These are phyloP conservation scores for Parambassis ranga DNA, from an alignment of 2,797 vertebrate species.

Conservation along the genomic window DNA sequence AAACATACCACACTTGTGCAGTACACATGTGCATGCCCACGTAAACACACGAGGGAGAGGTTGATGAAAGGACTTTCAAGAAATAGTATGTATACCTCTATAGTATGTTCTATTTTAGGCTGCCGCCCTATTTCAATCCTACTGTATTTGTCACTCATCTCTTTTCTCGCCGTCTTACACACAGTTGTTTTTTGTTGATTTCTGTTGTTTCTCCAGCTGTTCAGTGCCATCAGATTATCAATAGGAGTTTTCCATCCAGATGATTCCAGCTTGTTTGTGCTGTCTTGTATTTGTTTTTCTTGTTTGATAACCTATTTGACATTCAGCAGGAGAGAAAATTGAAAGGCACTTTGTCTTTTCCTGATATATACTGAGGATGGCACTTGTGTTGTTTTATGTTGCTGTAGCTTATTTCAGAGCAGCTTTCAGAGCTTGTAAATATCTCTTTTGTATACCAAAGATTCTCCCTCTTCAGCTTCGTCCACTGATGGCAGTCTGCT, in stretches of 20 bases:
- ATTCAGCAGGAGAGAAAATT: slow-evolving; percentile 34
- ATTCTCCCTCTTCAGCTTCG: slow-evolving; percentile 17
- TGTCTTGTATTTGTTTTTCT: slow-evolving; percentile 10
- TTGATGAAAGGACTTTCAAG: not conserved
- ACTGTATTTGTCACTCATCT: not conserved
- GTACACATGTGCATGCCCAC: not conserved
- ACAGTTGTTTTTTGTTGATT: slow-evolving; percentile 17
- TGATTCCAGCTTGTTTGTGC: slow-evolving; percentile 12
- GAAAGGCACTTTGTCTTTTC: slow-evolving; percentile 35
- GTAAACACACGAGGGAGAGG: not conserved
- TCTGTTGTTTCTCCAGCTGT: slow-evolving; percentile 21
- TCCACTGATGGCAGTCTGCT: slow-evolving; percentile 8
- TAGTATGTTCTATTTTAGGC: slow-evolving; percentile 1
- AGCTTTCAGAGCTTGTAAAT: slow-evolving; percentile 51
- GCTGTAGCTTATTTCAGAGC: slow-evolving; percentile 30
- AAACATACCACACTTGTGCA: slow-evolving; percentile 4
- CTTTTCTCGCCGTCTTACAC: slow-evolving; percentile 20
- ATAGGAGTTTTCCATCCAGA: slow-evolving; percentile 38
- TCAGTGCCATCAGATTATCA: slow-evolving; percentile 16
- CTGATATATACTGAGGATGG: slow-evolving; percentile 31
- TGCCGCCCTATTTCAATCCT: not conserved
- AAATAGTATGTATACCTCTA: not conserved
- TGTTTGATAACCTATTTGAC: slow-evolving; percentile 52
- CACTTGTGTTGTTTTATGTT: slow-evolving; percentile 34
- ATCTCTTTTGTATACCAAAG: slow-evolving; percentile 18